phyloP scores from a whole-genome alignment of 2,797 vertebrate genomes.

The Clamator glandarius region DNA sequence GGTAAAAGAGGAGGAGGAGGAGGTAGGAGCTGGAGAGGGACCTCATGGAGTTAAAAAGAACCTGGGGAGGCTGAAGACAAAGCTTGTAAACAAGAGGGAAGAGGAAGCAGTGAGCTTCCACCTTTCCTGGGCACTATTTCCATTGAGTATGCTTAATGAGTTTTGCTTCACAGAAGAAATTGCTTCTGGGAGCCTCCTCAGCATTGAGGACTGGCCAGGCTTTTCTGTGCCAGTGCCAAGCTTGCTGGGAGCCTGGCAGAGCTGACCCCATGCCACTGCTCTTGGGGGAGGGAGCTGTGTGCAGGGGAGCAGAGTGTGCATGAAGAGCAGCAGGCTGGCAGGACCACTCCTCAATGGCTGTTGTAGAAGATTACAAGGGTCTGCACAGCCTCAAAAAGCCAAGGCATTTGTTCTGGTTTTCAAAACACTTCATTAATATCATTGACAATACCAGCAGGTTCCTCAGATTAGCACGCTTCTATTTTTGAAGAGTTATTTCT shows the following conservation, averaged over 20 bases:
- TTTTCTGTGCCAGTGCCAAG: too few relatives aligned
- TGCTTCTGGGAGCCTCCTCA: neutral
- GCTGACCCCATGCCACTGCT: fast-evolving
- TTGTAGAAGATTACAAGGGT: slow-evolving; percentile 34
- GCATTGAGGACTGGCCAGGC: neutral
- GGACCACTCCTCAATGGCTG: fast-evolving
- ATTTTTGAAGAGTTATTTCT: slow-evolving; percentile 71
- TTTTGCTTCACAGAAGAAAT: neutral
- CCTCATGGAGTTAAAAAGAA: neutral
- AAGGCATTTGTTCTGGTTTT: slow-evolving; percentile 37
- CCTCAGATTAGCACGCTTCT: slow-evolving; percentile 65
- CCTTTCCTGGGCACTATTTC: neutral
- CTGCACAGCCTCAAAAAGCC: neutral
- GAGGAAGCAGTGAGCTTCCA: neutral
- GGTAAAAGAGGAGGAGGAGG: neutral
- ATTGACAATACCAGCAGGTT: slow-evolving; percentile 57
- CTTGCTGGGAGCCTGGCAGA: neutral
- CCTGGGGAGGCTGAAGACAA: neutral
- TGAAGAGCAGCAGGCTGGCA: fast-evolving
- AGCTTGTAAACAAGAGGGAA: neutral
- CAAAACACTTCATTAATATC: slow-evolving; percentile 53
- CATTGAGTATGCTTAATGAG: neutral
- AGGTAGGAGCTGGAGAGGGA: neutral
- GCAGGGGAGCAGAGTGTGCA: neutral
- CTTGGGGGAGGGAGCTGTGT: neutral